Base-by-base conservation (phyloP, 2,113 vertebrate genomes). In the Syngnathus typhle region DNA sequence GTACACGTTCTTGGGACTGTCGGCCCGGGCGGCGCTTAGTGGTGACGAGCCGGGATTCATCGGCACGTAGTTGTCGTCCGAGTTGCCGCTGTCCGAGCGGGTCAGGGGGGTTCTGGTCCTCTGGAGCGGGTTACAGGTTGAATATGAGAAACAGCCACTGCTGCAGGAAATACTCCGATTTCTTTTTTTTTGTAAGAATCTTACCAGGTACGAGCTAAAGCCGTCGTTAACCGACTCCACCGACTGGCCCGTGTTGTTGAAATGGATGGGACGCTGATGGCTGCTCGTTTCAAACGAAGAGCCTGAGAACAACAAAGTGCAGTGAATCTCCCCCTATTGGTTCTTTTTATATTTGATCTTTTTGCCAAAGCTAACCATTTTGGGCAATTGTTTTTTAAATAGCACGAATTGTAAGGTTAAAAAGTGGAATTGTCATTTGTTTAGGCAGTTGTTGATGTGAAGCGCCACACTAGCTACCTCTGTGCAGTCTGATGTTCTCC, bases 51-150 rank as follows among this genome's bases (percentile, higher is more conserved):
- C 93, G 0, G 97, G 96, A 85, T 98, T 98, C 97, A 99, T 99
- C 78, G 95, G 95, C 64, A 99, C 95, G 0, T 99, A 99, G 91
- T 98, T 99, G 89, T 99, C 96, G 73, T 99, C 97, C 0, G 95
- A 98, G 82, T 94, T 95, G 1, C 92, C 89, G 49, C 95, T 99
- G 77, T 98, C 95, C 1, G 95, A 98, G 60, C 94, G 93, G 46
- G 93, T 93, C 79, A 95, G 87, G 0, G 68, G 80, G 0, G 89
- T 70, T 87, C 93, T 96, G 71, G 91, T 88, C 87, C 94, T 92
- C 93, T 95, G 88, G 61, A 6, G 16, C 6, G 36, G 10, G 36
- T 4, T 7, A 6, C 10, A 21, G 39, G 19, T 39, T 4, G n/a
- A 27, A 27, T 18, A 8, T 41, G 60, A 37, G 18, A 2, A 37